phyloP scores from a whole-genome alignment of 2,888 invertebrate genomes.

The Dryococelus australis region DNA sequence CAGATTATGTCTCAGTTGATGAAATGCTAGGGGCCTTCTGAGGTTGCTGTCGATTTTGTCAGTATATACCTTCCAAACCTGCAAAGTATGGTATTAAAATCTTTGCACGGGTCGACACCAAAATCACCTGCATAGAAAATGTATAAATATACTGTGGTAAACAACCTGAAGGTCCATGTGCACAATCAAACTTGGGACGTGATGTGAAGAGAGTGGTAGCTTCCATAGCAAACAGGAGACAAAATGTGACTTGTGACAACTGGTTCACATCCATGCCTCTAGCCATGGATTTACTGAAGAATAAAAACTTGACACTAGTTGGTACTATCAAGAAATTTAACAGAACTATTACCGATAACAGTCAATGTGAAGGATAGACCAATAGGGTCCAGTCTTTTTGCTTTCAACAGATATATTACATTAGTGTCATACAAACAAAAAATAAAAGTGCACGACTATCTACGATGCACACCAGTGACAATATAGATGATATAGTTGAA shows the following conservation, averaged over 20 bases:
- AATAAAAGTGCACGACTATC: background rate
- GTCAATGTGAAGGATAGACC: slow-evolving; percentile 8
- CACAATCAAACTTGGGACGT: slow-evolving; percentile 44
- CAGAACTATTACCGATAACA: background rate
- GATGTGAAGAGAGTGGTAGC: slow-evolving; percentile 43
- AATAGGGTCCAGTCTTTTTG: slow-evolving; percentile 36
- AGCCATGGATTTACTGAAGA: slow-evolving; percentile 29
- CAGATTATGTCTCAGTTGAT: slow-evolving; percentile 49
- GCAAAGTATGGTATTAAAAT: slow-evolving; percentile 52
- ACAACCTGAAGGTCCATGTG: slow-evolving; percentile 47
- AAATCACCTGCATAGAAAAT: slow-evolving; percentile 45
- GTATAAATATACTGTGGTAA: slow-evolving; percentile 48
- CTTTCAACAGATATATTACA: slow-evolving; percentile 36
- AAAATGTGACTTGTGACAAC: slow-evolving; percentile 46
- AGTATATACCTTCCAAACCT: slow-evolving; percentile 54
- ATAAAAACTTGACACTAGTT: slow-evolving; percentile 37
- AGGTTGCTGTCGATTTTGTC: slow-evolving; percentile 47
- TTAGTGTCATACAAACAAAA: slow-evolving; percentile 41
- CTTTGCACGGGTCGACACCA: slow-evolving; percentile 47
- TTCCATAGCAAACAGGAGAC: slow-evolving; percentile 42
- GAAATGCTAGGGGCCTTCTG: slow-evolving; percentile 46
- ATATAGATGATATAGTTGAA: slow-evolving; percentile 27
- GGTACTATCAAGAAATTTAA: slow-evolving; percentile 41
- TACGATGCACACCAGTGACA: background rate
- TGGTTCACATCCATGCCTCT: slow-evolving; percentile 43